Base-by-base conservation (phyloP, 2,888 invertebrate species). In the Hypselothyrea guttata region DNA sequence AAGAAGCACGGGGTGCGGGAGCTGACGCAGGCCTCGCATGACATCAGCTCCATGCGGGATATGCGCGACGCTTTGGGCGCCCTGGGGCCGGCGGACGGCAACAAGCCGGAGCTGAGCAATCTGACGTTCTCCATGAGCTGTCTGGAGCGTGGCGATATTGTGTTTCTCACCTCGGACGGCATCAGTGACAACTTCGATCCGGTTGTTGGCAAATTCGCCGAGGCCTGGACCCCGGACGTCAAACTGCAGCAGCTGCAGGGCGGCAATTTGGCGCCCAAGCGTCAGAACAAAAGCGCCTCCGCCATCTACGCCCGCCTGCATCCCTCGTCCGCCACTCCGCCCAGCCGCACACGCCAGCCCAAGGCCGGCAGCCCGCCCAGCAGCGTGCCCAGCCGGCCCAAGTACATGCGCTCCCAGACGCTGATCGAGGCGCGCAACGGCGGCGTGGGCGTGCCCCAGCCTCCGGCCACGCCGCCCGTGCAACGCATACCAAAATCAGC, bases 111-210 rank as follows among this genome's bases (percentile, higher is more conserved):
- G 90, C 91, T 97, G 38, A 94, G 95, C 85, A 97, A 97, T 89
- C 91, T 97, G 45, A 97, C 97, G 0, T 93, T 96, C 68, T 94
- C 95, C 0, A 92, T 97, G 92, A 96, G 95, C 0, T 93, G 94
- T 59, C 92, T 95, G 7, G 94, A 95, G 74, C 91, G 92, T 41
- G 96, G 95, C 7, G 97, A 97, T 86, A 93, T 97, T 61, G 94
- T 97, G 18, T 95, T 96, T 88, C 91, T 97, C 11, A 96, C 96
- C 0, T 95, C 95, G n/a, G 97, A 97, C 86, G 97, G 97, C 5
- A 93, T 97, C 28, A 95, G 96, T 4, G 97, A 97, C 87, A 97
- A 97, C 89, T 96, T 96, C 82, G 97, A 97, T 90, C 97, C 97
- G 0, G 96, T 97, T 27, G 96, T 97, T 54, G 96, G 96, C 22